Percentiles rank a stretch among this genome's conserved stretches.
Conservation (phyloP, 2,888 invertebrate genomes). For the Coelinius sp. region DNA sequence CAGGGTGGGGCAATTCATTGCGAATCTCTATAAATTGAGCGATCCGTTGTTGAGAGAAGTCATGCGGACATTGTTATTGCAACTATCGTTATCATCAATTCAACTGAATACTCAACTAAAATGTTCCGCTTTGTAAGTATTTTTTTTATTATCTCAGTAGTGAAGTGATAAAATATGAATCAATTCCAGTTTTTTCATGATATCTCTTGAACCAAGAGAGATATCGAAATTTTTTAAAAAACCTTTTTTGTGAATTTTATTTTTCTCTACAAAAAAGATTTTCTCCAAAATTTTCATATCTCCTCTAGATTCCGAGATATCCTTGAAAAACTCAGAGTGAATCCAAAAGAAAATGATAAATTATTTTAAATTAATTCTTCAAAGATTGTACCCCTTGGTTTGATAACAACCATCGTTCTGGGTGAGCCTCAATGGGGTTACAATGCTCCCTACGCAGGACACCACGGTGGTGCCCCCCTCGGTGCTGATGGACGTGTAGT, state of each 20-base stretch:
- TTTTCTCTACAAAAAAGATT: too few species aligned
- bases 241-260: too few species aligned
- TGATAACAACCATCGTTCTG: conserved; percentile 49
- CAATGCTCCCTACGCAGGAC: conserved; percentile 37
- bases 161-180: not conserved
- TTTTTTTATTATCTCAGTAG: not conserved
- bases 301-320: too few species aligned
- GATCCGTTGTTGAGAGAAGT: conserved; percentile 51
- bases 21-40: conserved; percentile 64
- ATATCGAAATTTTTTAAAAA: too few species aligned
- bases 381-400: conserved; percentile 55
- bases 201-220: too few species aligned
- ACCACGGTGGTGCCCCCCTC: conserved; percentile 56
- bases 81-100: conserved; percentile 16
- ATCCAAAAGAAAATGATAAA: too few species aligned
- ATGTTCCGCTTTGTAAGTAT: conserved; percentile 18
- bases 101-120: not conserved
- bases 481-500: conserved; percentile 65
- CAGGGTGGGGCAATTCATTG: conserved; percentile 60
- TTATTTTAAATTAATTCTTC: too few species aligned
- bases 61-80: conserved; percentile 55
- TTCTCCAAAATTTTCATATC: too few species aligned
- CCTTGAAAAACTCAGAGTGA: too few species aligned
- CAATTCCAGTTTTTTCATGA: not conserved
- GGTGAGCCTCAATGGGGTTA: conserved; percentile 61